Conservation (phyloP, 2,797 vertebrate species). For the Heteromormyrus szaboi region DNA sequence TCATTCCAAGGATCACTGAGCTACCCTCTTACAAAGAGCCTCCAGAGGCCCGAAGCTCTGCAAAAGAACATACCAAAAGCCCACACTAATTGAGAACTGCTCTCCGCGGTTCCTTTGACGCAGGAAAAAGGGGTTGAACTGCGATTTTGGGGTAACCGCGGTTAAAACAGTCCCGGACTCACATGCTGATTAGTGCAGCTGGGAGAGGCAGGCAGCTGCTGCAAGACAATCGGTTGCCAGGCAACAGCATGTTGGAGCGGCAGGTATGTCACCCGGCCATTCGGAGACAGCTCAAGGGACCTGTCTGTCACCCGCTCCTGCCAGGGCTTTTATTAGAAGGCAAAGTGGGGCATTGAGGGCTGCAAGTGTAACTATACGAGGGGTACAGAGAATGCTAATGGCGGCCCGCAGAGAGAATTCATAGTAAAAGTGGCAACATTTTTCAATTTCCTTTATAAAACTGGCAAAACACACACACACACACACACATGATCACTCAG, state of each 20-base stretch:
- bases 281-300: not conserved
- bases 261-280: slow-evolving; percentile 36
- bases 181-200: slow-evolving; percentile 27
- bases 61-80: not conserved
- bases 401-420: too few species aligned
- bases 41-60: not conserved
- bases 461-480: not conserved
- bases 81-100: not conserved
- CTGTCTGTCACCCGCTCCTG: not conserved
- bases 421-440: not conserved
- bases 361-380: not conserved
- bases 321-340: not conserved
- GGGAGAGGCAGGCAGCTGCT: slow-evolving; percentile 37
- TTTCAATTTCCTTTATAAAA: not conserved
- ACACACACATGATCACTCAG: not conserved
- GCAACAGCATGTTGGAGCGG: slow-evolving; percentile 42
- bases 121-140: not conserved
- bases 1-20: not conserved
- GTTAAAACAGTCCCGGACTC: not conserved
- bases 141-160: not conserved
- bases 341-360: not conserved
- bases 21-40: not conserved
- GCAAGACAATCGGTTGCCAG: slow-evolving; percentile 46
- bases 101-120: not conserved
- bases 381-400: not conserved